Evolutionary conservation across 1,140 invertebrate genomes (phyloP).

Genomic region (Brachionus sp.): DNA sequence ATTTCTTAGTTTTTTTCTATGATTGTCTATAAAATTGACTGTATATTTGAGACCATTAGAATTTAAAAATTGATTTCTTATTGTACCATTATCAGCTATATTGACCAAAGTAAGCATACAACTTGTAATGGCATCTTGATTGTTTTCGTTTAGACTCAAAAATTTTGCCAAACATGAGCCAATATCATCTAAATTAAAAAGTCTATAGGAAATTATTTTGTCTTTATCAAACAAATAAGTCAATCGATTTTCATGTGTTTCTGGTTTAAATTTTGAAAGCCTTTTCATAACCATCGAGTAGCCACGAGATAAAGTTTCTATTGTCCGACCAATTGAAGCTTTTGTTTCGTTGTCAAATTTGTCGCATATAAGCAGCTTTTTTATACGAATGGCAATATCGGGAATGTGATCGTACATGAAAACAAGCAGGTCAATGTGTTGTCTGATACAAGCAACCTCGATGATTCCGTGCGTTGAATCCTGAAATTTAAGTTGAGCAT

Average conservation of each 20-base stretch:
- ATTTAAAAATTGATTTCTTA: neutral
- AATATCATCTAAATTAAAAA: neutral
- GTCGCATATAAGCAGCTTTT: neutral
- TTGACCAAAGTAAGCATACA: slow-evolving; percentile 2
- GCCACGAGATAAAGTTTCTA: neutral
- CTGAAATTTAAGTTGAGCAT: slow-evolving; percentile 7
- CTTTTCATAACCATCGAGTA: neutral
- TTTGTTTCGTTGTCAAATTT: neutral
- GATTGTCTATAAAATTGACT: neutral
- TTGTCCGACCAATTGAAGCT: slow-evolving; percentile 30
- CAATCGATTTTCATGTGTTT: neutral
- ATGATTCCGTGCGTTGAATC: slow-evolving; percentile 14
- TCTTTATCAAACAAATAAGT: neutral
- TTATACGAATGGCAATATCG: neutral
- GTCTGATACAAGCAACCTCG: slow-evolving; percentile 7
- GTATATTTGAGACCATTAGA: neutral
- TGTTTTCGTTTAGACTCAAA: neutral
- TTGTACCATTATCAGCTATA: neutral
- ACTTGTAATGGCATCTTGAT: slow-evolving; percentile 17
- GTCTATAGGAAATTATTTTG: neutral
- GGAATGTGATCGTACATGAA: neutral
- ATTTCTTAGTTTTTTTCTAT: neutral
- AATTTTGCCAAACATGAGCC: neutral
- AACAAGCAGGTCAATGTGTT: neutral
- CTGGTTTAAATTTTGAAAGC: neutral